phyloP scores from a whole-genome alignment of 2,113 vertebrate species.

The Grammomys surdaster region DNA sequence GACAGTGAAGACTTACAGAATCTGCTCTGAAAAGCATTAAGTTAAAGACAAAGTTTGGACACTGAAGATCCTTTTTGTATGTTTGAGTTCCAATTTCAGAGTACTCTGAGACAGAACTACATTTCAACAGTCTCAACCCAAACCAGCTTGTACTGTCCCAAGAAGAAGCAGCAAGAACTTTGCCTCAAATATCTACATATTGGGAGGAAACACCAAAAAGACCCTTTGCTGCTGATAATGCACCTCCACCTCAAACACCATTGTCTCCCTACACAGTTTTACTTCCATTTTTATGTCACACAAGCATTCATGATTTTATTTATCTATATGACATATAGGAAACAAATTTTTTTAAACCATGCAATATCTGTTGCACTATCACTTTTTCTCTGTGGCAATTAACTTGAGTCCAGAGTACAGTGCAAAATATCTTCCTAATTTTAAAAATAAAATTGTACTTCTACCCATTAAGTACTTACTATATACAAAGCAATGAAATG shows the following conservation, averaged over 20 bases:
- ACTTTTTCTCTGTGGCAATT: constrained; percentile 51
- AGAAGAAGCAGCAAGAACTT: background rate
- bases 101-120: constrained; percentile 1
- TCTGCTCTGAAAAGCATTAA: constrained; percentile 36
- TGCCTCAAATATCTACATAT: constrained; percentile 50
- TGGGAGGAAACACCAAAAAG: background rate
- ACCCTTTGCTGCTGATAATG: background rate
- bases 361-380: background rate
- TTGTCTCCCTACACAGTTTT: background rate
- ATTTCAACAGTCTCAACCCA: constrained; percentile 32
- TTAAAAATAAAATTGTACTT: constrained; percentile 49
- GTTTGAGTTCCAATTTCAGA: constrained; percentile 22
- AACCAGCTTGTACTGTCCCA: constrained; percentile 8
- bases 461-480: background rate
- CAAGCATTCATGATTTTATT: background rate
- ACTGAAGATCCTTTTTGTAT: background rate
- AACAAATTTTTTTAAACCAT: background rate
- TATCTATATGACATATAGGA: background rate
- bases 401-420: constrained; percentile 30
- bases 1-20: background rate
- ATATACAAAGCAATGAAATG: background rate
- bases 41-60: constrained; percentile 14
- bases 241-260: background rate
- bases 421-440: constrained; percentile 14
- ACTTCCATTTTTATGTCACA: background rate